Percentiles rank a stretch among this genome's conserved stretches.
Evolutionary conservation across 2,888 invertebrate genomes (phyloP).

Genomic region (Vesta saturnalis): DNA sequence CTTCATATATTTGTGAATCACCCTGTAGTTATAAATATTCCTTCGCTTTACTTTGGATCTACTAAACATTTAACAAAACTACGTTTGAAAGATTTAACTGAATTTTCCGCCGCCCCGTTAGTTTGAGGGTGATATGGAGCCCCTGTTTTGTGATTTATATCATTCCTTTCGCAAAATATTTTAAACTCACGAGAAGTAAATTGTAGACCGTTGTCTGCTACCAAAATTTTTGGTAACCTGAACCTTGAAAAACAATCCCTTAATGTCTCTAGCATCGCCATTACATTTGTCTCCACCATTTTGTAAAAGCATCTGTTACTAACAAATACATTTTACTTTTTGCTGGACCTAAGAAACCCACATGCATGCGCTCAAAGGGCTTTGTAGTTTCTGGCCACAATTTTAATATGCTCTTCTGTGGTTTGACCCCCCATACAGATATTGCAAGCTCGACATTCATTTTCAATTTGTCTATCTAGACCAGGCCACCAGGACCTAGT

Average conservation of each 20-base stretch:
- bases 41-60: neutral
- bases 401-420: conserved; percentile 27
- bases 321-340: conserved; percentile 35
- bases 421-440: conserved; percentile 9
- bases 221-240: conserved; percentile 33
- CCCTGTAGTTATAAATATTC: no score
- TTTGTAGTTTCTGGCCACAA: conserved; percentile 21
- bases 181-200: conserved; percentile 25
- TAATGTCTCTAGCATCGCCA: conserved; percentile 32
- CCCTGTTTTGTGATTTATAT: conserved; percentile 28
- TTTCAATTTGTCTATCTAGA: conserved; percentile 37
- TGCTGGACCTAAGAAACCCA: conserved; percentile 38
- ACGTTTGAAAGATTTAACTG: neutral
- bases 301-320: conserved; percentile 36
- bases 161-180: conserved; percentile 32
- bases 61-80: neutral
- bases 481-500: conserved; percentile 31
- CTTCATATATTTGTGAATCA: no score
- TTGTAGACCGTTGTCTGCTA: conserved; percentile 38
- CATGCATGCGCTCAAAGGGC: conserved; percentile 35
- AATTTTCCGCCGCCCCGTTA: neutral
- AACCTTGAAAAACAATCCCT: conserved; percentile 37
- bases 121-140: neutral
- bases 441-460: conserved; percentile 25
- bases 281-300: conserved; percentile 24